Conservation (phyloP, 2,888 invertebrate species). For the Ectemnius cavifrons region DNA sequence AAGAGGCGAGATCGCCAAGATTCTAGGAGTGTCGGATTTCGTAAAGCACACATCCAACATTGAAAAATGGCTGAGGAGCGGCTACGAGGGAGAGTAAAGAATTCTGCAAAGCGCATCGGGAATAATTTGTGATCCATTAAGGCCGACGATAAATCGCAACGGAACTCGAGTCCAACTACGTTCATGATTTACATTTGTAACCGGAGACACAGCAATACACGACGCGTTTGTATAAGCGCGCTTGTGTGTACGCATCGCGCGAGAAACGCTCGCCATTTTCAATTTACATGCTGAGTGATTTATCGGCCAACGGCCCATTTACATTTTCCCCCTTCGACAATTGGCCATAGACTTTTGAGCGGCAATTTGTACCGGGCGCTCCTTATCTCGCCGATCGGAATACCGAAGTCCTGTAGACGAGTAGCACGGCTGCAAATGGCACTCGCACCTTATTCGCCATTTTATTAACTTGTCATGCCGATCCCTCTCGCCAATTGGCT, state of each 20-base stretch:
- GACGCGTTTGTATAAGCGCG: no score
- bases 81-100: no score
- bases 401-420: no score
- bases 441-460: neutral
- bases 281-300: constrained; percentile 27
- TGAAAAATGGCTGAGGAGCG: no score
- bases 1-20: no score
- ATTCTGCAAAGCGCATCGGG: no score
- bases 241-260: neutral
- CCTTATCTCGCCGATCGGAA: neutral
- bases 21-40: no score
- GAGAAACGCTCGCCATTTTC: constrained; percentile 10
- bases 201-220: neutral
- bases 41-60: no score
- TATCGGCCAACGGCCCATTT: constrained; percentile 13
- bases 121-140: constrained; percentile 10
- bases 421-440: no score
- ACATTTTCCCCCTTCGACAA: constrained; percentile 8
- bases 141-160: constrained; percentile 21
- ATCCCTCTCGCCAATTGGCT: neutral
- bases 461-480: neutral
- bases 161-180: neutral
- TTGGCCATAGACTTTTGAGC: neutral
- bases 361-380: constrained; percentile 8
- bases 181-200: constrained; percentile 25